Base-by-base conservation (phyloP, 2,797 vertebrate genomes). In the Sebastes steindachneri region DNA sequence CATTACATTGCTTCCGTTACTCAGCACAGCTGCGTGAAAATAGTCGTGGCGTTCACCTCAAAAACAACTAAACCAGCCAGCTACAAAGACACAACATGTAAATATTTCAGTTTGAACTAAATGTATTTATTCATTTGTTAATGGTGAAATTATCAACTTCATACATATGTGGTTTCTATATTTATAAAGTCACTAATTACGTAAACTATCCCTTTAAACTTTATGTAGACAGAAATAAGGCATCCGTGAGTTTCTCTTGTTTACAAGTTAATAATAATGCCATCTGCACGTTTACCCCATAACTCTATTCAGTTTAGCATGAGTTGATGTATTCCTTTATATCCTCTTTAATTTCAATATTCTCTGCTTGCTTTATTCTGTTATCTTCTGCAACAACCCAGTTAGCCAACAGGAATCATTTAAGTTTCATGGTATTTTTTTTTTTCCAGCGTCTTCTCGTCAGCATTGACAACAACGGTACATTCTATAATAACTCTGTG, bases 401-500 rank as follows among this genome's bases (percentile, higher is more conserved):
- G 3, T 51, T 63, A n/a, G 19, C 21, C 4, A 14, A 55, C 28
- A 74, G 25, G 19, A 68, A 67, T 68, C 19, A 12, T 68, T 48
- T 19, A 25, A 60, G 15, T 75, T 55, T 15, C 1, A 48, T 60
- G 8, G 23, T 65, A 1, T 79, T 82, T 72, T 1, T 35, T 35
- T 37, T 60, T 62, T 74, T 78, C 26, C 72, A 80, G 79, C 1
- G 3, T 65, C 67, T 31, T 73, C 29, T 73, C 37, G 12, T 69
- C 80, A 79, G 35, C 17, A 9, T 8, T 31, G 73, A 14, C n/a
- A 31, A 26, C 28, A 69, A 10, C 29, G 5, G 33, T 9, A 15
- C 28, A 9, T 19, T 31, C 37, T 2, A 53, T 4, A 71, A 71
- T 65, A 82, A 58, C 7, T 62, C 37, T 59, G 62, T 55, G 25